These are phyloP conservation scores for Gortyna flavago DNA, from an alignment of 2,888 invertebrate species.

Conservation along the genomic window DNA sequence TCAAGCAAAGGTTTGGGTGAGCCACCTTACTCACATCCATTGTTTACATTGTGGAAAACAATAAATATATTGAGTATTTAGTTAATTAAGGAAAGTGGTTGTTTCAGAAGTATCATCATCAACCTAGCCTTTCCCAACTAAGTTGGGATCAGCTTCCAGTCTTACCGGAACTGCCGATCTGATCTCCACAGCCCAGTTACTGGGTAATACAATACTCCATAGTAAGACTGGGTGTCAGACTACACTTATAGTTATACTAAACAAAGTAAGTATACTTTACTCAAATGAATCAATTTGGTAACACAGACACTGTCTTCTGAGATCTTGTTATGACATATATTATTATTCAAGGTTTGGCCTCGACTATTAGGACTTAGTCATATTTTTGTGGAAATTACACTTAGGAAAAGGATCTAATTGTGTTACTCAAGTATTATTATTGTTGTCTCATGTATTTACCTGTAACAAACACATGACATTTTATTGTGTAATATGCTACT, in stretches of 20 bases:
- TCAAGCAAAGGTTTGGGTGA: no score
- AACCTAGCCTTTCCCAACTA: no score
- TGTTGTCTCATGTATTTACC: not conserved
- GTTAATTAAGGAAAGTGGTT: no score
- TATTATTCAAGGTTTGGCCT: no score
- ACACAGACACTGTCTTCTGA: not conserved
- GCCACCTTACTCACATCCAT: no score
- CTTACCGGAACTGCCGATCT: not conserved
- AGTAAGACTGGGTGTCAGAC: not conserved
- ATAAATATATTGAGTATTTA: no score
- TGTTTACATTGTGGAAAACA: no score
- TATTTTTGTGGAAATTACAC: not conserved
- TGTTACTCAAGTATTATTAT: slow-evolving; percentile 15
- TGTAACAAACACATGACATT: not conserved
- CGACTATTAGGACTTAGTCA: not conserved
- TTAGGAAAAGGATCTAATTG: not conserved
- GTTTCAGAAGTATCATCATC: no score
- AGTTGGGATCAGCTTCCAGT: not conserved
- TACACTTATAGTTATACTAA: not conserved
- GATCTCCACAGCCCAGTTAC: not conserved
- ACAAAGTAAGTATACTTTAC: not conserved
- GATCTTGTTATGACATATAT: not conserved
- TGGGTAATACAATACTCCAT: not conserved
- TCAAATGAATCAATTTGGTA: not conserved
- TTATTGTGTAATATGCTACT: not conserved